Evolutionary conservation across 2,113 vertebrate species (phyloP), one percentile per base, ranked within the genome.

Genomic region (Apteryx owenii): DNA sequence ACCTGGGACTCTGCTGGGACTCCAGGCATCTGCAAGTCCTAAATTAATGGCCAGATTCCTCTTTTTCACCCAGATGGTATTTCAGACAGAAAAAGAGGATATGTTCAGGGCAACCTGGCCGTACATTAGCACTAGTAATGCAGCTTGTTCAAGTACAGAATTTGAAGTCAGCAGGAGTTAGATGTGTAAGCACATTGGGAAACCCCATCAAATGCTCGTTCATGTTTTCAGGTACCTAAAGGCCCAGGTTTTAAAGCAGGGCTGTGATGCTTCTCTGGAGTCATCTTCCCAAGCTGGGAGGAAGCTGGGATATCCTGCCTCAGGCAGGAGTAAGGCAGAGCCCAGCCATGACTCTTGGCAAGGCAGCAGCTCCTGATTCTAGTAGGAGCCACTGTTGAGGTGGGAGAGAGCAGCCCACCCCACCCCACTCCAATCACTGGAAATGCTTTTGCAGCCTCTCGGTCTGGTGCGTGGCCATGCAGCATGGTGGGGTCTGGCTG

Each of bases 111-210:
- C 48, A 94, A 81, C 61, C 71, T 76, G 81, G 46, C 61, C 10
- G 4, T 87, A 31, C 10, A 2, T 95, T 95, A 48, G 76, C 51
- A 51, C 48, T 76, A 58, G 70, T 23, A 70, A 91, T 64, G 18
- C 54, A 46, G 73, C 77, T 91, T 95, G 77, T 94, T 89, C 89
- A 90, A 84, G 81, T 75, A 56, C 46, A 76, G 84, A 90, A 95
- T 95, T 51, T 89, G 46, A 87, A 95, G 61, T 95, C 60, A 84
- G 81, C 77, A 23, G 89, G 61, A 86, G 65, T 56, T 75, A 87
- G 72, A 71, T 68, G 54, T 81, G 20, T 68, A 65, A 92, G 72
- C 28, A 42, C 14, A 10, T 75, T 33, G 78, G 93, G 91, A 95
- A 95, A 89, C 20, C 29, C 53, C 10, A 1, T 85, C 93, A 96